A percentile compares a stretch with the other conserved stretches of the same genome.
phyloP scores from a whole-genome alignment of 1,140 invertebrate species.

The Micrasema minimum region DNA sequence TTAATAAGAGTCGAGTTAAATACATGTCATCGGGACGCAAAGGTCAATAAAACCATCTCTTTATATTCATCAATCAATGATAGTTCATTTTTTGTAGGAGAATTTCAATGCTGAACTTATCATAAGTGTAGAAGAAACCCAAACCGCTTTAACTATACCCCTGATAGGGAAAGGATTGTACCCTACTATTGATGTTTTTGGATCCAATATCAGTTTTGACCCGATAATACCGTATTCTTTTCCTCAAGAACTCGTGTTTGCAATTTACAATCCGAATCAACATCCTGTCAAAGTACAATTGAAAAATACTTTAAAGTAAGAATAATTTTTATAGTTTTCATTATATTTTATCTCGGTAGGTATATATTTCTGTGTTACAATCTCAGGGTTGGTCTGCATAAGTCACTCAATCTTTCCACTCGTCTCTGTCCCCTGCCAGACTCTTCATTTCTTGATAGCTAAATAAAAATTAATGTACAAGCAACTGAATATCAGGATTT shows the following conservation, averaged over 20 bases:
- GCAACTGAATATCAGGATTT: no score
- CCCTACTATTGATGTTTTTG: slow-evolving; percentile 10
- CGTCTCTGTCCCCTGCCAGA: no score
- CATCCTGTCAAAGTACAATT: slow-evolving; percentile 10
- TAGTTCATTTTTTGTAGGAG: slow-evolving; percentile 10
- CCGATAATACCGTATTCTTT: slow-evolving; percentile 7
- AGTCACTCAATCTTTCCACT: no score
- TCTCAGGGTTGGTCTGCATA: no score
- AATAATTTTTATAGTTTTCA: no score
- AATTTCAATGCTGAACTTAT: slow-evolving; percentile 14
- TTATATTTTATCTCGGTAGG: no score
- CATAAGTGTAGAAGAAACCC: neutral
- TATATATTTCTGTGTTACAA: neutral
- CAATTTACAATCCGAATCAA: slow-evolving; percentile 20
- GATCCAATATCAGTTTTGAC: slow-evolving; percentile 15
- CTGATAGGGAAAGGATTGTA: neutral
- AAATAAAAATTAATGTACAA: no score
- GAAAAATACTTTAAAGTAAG: slow-evolving; percentile 15
- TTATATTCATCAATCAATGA: no score
- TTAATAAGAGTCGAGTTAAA: no score
- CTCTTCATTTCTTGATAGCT: no score
- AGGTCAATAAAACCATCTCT: no score
- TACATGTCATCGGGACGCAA: no score
- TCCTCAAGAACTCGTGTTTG: slow-evolving; percentile 16
- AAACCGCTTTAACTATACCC: neutral